Base-by-base conservation (phyloP, 2,888 invertebrate genomes). In the Heliconius hortense region DNA sequence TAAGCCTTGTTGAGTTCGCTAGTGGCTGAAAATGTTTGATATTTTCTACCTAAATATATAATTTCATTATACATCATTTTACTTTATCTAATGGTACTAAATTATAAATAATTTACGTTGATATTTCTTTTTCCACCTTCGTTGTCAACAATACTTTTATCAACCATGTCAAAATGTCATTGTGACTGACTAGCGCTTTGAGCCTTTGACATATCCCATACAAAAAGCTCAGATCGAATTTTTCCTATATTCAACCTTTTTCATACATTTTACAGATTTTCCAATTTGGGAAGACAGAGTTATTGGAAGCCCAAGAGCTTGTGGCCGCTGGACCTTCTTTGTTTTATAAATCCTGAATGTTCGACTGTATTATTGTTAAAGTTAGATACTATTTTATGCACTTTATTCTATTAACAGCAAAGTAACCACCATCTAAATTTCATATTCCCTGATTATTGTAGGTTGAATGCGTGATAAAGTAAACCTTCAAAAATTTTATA, bases 11-110 rank as follows among this genome's bases (percentile, higher is more conserved):
- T 59, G 60, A 71, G 26, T 13, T 71, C 8, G 35, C 35, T 59
- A 71, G 35, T 18, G 39, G 59, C 15, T 59, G 71, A 28, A 60
- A 60, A 59, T 59, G 71, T 71, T 71, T 26, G n/a, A 59, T 71
- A 60, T 26, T 60, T 60, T 13, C 24, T 59, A 59, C n/a, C 13
- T 31, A 7, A 15, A 31, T n/a, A 35, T 39, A 31, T 56, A 26
- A 39, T 66, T 66, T 35, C 3, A 15, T 60, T 60, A 26, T 7
- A 60, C 4, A 60, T 26, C 28, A 26, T 15, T n/a, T 56, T n/a
- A n/a, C 21, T 21, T 21, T 3, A 53, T 21, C 21, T n/a, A 53
- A n/a, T 53, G 21, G n/a, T 53, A n/a, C 2, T 8, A 2, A 21
- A 53, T 7, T 10, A 53, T 21, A 10, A 21, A 21, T 53, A 8